phyloP scores from a whole-genome alignment of 2,797 vertebrate species.

The Champsocephalus gunnari region DNA sequence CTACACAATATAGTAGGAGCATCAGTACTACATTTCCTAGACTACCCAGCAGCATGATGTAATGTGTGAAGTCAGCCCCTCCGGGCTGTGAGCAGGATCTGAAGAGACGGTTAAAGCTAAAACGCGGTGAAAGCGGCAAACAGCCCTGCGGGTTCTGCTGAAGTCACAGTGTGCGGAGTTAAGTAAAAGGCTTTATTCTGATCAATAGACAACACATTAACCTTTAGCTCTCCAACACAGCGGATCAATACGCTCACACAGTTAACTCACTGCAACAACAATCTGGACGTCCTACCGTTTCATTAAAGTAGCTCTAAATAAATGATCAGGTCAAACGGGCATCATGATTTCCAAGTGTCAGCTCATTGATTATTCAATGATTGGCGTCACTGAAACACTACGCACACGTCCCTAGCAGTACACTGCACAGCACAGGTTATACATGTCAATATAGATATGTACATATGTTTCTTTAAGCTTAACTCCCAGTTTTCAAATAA shows the following conservation, averaged over 20 bases:
- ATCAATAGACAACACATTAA: slow-evolving; percentile 85
- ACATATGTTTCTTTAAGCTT: too few species aligned
- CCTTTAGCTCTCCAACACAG: slow-evolving; percentile 81
- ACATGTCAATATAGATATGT: background rate
- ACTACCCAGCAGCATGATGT: slow-evolving; percentile 27
- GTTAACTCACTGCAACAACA: slow-evolving; percentile 68
- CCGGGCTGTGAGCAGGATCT: slow-evolving; percentile 19
- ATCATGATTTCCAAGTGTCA: slow-evolving; percentile 30
- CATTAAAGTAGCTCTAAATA: slow-evolving; percentile 46
- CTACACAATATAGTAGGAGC: background rate
- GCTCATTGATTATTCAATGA: slow-evolving; percentile 50
- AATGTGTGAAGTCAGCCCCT: slow-evolving; percentile 37
- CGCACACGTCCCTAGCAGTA: background rate
- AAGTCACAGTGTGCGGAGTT: slow-evolving; percentile 64
- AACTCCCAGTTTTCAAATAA: background rate
- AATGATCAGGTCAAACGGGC: slow-evolving; percentile 36
- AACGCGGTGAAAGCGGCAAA: slow-evolving; percentile 51
- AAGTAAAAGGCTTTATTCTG: slow-evolving; percentile 83
- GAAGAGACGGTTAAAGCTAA: slow-evolving; percentile 51
- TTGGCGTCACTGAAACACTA: slow-evolving; percentile 17
- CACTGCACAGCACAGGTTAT: background rate
- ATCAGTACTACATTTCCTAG: background rate
- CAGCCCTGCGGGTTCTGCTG: slow-evolving; percentile 63
- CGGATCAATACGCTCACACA: slow-evolving; percentile 74
- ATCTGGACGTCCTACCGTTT: slow-evolving; percentile 42